Base-by-base conservation (phyloP, 2,888 invertebrate genomes). In the Prenolepis imparis region DNA sequence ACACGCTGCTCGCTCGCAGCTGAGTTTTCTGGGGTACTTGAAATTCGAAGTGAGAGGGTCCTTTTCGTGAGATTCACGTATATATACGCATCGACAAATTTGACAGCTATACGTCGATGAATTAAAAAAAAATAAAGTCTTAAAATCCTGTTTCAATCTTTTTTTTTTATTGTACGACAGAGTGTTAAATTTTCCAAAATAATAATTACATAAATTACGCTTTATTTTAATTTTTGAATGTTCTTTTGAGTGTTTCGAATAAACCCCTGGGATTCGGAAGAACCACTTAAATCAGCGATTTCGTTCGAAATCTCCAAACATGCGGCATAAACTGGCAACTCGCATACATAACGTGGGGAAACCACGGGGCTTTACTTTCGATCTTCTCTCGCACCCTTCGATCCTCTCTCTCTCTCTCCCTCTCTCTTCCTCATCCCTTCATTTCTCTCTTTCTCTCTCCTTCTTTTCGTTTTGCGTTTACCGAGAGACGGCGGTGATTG, bases 401-500 rank as follows among this genome's bases (percentile, higher is more conserved):
- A 59, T 24, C 36, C 52, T 72, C 57, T 44, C 64, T 3, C 39
- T 41, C 57, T 36, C 21, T 66, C 48, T 55, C 64, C 52, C 55
- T 64, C 67, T 59, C 32, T 70, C 70, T 57, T 15, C 48, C 61
- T 28, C n/a, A n/a, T 36, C 57, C 84, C 63, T 52, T 61, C 28
- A 48, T 59, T 66, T 73, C 28, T 64, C 59, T 68, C 73, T 21
- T 48, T 67, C 57, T 81, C 87, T 82, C 82, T 92, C 87, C 89
- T 90, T 92, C 90, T 90, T 89, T 91, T 89, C 90, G 87, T 91
- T 92, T 92, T 90, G 89, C 89, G 89, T 91, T 90, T 89, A 88
- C 90, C 88, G 87, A 87, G 90, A 88, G 88, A 89, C 90, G 91
- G 90, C 92, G 88, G 91, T 94, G 94, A 94, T 94, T 93, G 94